phyloP scores from a whole-genome alignment of 2,113 vertebrate genomes.

The Phalacrocorax pelagicus region DNA sequence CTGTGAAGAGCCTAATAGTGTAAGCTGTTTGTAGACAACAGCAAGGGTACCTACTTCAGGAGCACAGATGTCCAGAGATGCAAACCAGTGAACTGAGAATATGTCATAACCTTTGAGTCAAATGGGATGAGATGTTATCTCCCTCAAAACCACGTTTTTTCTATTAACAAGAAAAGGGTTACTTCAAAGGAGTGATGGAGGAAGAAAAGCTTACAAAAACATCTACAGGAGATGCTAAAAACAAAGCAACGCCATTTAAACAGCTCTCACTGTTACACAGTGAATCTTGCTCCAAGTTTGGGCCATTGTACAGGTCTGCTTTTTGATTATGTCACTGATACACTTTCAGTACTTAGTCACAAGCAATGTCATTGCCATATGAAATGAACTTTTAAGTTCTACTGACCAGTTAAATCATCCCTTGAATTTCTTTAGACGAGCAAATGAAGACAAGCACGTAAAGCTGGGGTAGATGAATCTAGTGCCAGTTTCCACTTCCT shows the following conservation, averaged over 20 bases:
- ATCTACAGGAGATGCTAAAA: background rate
- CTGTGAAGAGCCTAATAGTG: background rate
- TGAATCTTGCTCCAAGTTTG: background rate
- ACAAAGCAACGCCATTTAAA: background rate
- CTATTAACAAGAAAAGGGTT: background rate
- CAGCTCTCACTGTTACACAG: background rate
- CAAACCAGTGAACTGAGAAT: background rate
- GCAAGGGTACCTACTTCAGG: background rate
- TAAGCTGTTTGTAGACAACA: background rate
- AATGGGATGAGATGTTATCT: background rate
- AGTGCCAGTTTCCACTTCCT: background rate
- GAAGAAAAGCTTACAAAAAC: background rate
- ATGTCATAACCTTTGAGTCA: background rate
- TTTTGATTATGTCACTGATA: background rate
- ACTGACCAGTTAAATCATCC: background rate
- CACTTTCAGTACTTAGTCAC: background rate
- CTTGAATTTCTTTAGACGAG: background rate
- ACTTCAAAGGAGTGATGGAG: background rate
- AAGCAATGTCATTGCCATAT: background rate
- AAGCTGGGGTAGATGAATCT: background rate
- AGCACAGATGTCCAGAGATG: conserved; percentile 22
- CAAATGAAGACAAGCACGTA: background rate
- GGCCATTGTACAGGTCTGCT: background rate
- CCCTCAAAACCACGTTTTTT: background rate
- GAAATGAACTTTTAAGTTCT: background rate